Evolutionary conservation across 2,113 vertebrate genomes (phyloP), one percentile per base, ranked within the genome.

Genomic region (Okapia johnstoni): DNA sequence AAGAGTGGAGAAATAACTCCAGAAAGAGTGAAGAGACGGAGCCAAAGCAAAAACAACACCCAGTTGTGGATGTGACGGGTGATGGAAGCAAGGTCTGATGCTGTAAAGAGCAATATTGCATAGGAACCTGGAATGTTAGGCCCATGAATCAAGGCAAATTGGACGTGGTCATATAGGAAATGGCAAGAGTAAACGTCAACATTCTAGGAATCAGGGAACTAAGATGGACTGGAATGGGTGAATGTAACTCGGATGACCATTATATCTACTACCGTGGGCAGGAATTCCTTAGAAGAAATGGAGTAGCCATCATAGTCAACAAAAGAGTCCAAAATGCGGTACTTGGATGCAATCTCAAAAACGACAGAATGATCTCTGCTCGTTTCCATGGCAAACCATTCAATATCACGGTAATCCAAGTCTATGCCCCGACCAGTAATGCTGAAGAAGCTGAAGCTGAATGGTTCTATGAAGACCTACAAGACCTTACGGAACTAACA

Each of bases 121-220:
- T 19, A 66, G 30, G 61, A 66, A 66, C 33, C 33, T n/a, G 2
- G 16, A 66, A 66, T 66, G 61, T 19, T 5, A 66, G 33, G 7
- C 19, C 33, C 16, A n/a, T 19, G 33, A 66, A 66, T 66, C 61
- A 66, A 66, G 16, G 61, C 61, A 66, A 66, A 66, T 66, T 66
- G 16, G 8, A 66, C n/a, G 7, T 0, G 0, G 61, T 66, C 61
- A 66, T n/a, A 66, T 1, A 66, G 16, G 33, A n/a, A 2, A 19
- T 66, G 61, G 2, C 33, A 66, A 66, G 33, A n/a, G 61, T 66
- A 1, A 66, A 66, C 61, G 5, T 19, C 0, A 33, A 66, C 16
- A 66, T 66, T 66, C 33, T 66, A 66, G 33, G 61, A 66, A n/a
- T 66, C 61, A 19, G 61, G 4, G 4, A 66, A 66, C 63, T 66